Evolutionary conservation across 2,113 vertebrate genomes (phyloP), one percentile per base, ranked within the genome.

Genomic region (Triplophysa dalaica): DNA sequence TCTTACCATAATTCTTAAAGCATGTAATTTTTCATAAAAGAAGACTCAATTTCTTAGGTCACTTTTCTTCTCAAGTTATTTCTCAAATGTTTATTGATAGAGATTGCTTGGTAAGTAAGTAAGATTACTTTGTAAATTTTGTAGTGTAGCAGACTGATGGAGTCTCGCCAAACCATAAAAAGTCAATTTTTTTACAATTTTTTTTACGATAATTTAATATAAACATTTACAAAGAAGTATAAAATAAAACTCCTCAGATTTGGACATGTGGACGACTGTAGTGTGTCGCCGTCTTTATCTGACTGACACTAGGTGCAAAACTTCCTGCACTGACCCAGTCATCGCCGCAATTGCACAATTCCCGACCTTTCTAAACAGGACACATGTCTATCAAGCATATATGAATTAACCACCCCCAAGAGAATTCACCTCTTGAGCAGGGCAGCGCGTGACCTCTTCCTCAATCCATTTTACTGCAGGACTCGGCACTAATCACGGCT

Each of bases 381-480:
- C 93, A 92, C 91, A 91, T 95, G 95, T 95, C 93, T 94, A 94
- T 94, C 92, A 94, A 95, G 94, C 93, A 93, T 93, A 93, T 94
- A 95, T 93, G 93, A 94, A 95, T 96, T 92, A 95, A 94, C 92
- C 91, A 92, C 93, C 92, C 95, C 94, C 95, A 82, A 87, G 94
- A 93, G 95, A 93, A 91, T 94, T 96, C 94, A 95, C 93, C 90
- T 96, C 94, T 86, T 91, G 88, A 91, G 90, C 88, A 83, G 89
- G 89, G 90, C 88, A 87, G 85, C 88, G 87, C 89, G 85, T 85
- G 90, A 92, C 90, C 90, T 91, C 90, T 87, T 89, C 58, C 41
- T 89, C 90, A 88, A 93, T 93, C 91, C 90, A 92, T 93, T 93
- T 92, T 91, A 91, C 89, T 91, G 89, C 90, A 77, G 90, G 87